A percentile compares a stretch with the other conserved stretches of the same genome.
Evolutionary conservation across 2,797 vertebrate species (phyloP).

Genomic region (Enteromius treurensis): DNA sequence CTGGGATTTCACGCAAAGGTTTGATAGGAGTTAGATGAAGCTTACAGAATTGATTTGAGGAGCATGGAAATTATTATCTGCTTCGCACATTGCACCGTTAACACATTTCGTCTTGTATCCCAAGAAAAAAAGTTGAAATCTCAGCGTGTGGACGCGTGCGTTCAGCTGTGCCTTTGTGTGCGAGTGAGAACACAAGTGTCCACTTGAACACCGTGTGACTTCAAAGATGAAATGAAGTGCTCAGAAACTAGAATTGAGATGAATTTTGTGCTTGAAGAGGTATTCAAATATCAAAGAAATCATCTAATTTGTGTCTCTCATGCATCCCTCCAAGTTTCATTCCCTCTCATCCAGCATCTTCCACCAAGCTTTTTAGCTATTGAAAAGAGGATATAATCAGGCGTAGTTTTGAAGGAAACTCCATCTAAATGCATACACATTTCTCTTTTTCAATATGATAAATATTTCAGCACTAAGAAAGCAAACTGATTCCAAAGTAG

Average conservation of each 20-base stretch:
- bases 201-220: conserved; percentile 28
- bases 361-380: conserved; percentile 10
- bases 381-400: not conserved
- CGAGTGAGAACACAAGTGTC: conserved; percentile 30
- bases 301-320: conserved; percentile 18
- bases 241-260: conserved; percentile 30
- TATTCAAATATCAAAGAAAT: conserved; percentile 41
- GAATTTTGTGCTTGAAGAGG: conserved; percentile 25
- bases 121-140: conserved; percentile 42
- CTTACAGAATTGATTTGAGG: conserved; percentile 98
- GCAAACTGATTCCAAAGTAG: conserved; percentile 87
- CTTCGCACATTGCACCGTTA: conserved; percentile 77
- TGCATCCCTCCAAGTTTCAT: not conserved
- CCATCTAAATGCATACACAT: conserved; percentile 11
- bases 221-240: conserved; percentile 45
- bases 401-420: conserved; percentile 5
- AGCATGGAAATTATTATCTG: conserved; percentile 98
- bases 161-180: conserved; percentile 24
- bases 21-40: conserved; percentile 92
- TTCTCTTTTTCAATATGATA: conserved; percentile 85
- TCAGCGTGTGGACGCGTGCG: conserved; percentile 2
- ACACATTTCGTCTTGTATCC: conserved; percentile 47
- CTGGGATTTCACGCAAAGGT: conserved; percentile 86
- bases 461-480: conserved; percentile 96
- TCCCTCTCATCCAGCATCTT: conserved; percentile 2